phyloP scores from a whole-genome alignment of 1,140 invertebrate species.

The Pachypeltis micranthus region DNA sequence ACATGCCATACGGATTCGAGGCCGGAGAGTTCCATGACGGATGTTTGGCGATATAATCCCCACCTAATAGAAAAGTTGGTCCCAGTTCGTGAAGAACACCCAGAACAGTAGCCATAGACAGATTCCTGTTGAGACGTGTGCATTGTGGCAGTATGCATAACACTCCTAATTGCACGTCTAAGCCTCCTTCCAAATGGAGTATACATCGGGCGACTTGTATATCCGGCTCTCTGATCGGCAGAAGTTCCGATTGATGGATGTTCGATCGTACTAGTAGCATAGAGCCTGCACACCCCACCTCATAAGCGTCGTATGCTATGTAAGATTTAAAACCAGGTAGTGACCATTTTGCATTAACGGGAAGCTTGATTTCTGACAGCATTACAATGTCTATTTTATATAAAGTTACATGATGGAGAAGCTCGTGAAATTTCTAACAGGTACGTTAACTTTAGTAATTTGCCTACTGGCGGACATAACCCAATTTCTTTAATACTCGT shows the following conservation, averaged over 20 bases:
- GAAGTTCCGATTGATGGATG: neutral
- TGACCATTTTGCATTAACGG: neutral
- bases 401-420: neutral
- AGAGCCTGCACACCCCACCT: neutral
- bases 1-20: neutral
- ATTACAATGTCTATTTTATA: neutral
- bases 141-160: neutral
- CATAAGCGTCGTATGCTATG: neutral
- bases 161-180: neutral
- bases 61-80: neutral
- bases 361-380: neutral
- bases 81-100: neutral
- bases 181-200: neutral
- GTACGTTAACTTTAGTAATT: too few relatives aligned
- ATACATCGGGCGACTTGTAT: neutral
- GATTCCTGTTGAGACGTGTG: neutral
- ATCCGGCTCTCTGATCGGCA: neutral
- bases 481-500: too few relatives aligned
- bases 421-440: neutral
- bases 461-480: too few relatives aligned
- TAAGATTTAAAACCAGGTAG: neutral
- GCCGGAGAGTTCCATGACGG: neutral
- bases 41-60: neutral
- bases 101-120: neutral
- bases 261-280: neutral